Conservation (phyloP, 2,113 vertebrate genomes). For the Cephalopterus ornatus region DNA sequence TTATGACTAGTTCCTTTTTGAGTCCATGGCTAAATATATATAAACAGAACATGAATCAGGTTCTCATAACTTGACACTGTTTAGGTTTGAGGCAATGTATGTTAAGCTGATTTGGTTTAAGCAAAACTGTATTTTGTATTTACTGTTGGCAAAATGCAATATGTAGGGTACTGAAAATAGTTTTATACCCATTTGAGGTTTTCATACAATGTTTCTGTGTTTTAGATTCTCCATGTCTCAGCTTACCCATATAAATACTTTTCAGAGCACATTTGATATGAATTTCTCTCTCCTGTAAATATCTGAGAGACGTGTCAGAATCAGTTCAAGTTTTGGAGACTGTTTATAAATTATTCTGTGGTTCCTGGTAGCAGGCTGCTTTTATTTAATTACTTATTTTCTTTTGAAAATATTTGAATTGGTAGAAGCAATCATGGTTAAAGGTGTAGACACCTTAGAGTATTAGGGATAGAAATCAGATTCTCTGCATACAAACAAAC, state of each 20-base stretch:
- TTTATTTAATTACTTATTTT: constrained; percentile 13
- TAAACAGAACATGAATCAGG: not conserved
- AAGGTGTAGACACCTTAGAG: not conserved
- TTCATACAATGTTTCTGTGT: not conserved
- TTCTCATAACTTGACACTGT: not conserved
- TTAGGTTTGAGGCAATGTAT: not conserved
- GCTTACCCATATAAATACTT: not conserved
- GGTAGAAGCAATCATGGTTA: not conserved
- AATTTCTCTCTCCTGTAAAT: not conserved
- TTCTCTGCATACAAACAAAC: not conserved
- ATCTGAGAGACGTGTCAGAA: not conserved
- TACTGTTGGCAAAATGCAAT: not conserved
- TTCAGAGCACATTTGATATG: not conserved
- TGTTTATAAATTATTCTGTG: not conserved
- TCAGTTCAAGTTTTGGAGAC: not conserved
- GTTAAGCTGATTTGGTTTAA: not conserved
- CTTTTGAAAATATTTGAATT: not conserved
- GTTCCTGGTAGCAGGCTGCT: not conserved
- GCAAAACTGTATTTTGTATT: not conserved
- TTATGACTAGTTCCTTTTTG: not conserved
- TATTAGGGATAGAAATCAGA: not conserved
- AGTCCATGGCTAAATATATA: not conserved
- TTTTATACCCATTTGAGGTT: not conserved
- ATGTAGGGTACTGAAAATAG: not conserved
- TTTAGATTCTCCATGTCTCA: not conserved